Evolutionary conservation across 2,888 invertebrate species (phyloP).

Genomic region (Chrysopilus asiliformis): DNA sequence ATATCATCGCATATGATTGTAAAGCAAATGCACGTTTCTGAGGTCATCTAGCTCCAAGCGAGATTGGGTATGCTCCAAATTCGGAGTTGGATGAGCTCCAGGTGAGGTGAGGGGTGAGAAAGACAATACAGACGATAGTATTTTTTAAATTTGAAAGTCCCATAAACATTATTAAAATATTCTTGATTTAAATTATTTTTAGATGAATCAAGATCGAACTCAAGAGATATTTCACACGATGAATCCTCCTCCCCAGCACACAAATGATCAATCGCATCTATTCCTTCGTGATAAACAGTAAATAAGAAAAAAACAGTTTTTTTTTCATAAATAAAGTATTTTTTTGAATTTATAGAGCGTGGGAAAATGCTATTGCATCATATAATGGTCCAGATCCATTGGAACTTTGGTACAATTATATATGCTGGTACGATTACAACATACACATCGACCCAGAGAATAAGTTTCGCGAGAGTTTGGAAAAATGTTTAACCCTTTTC

Average conservation of each 20-base stretch:
- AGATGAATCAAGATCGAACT: constrained; percentile 1
- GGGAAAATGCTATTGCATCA: constrained; percentile 67
- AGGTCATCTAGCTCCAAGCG: too few relatives aligned
- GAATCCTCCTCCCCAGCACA: constrained; percentile 3
- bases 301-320: background rate
- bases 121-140: too few relatives aligned
- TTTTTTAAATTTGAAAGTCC: too few relatives aligned
- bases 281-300: constrained; percentile 32
- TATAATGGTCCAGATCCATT: constrained; percentile 82
- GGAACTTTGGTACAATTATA: constrained; percentile 80
- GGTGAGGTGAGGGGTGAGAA: too few relatives aligned
- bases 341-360: constrained; percentile 45
- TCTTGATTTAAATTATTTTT: too few relatives aligned
- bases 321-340: background rate
- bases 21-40: too few relatives aligned
- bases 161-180: too few relatives aligned
- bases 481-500: constrained; percentile 70
- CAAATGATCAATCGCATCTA: constrained; percentile 22
- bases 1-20: too few relatives aligned
- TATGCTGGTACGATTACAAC: constrained; percentile 86
- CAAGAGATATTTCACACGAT: constrained; percentile 1
- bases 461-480: constrained; percentile 76
- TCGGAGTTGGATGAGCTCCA: too few relatives aligned
- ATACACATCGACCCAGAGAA: constrained; percentile 61
- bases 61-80: too few relatives aligned